Conservation (phyloP, 2,113 vertebrate species). For the Urocitellus parryii region DNA sequence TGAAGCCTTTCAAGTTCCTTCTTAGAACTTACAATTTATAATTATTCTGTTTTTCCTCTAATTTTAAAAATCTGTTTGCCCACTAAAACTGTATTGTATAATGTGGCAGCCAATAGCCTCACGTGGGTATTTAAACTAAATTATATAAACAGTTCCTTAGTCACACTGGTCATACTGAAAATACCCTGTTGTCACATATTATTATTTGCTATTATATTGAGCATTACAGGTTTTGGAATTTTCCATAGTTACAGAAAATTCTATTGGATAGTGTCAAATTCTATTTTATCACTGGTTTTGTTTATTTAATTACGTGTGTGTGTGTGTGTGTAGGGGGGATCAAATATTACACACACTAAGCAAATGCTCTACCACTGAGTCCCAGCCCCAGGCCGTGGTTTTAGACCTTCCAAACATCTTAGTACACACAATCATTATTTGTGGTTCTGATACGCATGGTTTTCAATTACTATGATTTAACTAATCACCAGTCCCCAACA, state of each 20-base stretch:
- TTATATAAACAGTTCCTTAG: not conserved
- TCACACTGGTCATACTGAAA: not conserved
- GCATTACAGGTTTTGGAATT: not conserved
- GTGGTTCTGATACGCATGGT: not conserved
- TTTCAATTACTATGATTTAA: not conserved
- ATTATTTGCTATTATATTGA: not conserved
- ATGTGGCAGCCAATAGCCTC: not conserved
- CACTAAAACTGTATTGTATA: not conserved
- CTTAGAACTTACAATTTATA: not conserved
- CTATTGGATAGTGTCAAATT: not conserved
- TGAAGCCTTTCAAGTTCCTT: not conserved
- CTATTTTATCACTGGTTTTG: not conserved
- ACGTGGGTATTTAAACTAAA: not conserved
- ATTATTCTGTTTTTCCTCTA: not conserved
- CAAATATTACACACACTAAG: not conserved
- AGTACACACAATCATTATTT: not conserved
- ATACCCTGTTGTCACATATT: not conserved
- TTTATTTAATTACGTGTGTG: not conserved
- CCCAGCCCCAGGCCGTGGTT: not conserved
- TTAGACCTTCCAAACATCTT: not conserved
- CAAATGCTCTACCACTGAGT: not conserved
- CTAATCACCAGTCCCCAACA: not conserved
- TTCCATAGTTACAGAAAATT: not conserved
- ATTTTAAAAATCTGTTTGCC: not conserved
- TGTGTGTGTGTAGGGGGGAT: not conserved